phyloP scores from a whole-genome alignment of 2,113 vertebrate species.

The Melanerpes formicivorus region DNA sequence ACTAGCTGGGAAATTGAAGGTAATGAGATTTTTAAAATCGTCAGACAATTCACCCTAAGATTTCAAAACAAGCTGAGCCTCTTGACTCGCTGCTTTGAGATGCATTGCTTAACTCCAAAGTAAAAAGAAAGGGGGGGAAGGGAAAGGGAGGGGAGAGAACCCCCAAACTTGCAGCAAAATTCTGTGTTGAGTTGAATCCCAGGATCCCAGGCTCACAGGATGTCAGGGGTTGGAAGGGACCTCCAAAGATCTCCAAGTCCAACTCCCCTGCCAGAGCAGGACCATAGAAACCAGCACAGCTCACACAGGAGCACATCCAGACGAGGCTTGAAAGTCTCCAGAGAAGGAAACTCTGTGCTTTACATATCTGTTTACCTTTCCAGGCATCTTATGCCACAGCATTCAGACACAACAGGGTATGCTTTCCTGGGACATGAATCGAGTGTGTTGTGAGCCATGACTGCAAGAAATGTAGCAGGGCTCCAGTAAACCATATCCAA shows the following conservation, averaged over 20 bases:
- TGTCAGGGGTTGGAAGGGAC: no score
- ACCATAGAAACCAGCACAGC: no score
- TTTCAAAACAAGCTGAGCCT: background rate
- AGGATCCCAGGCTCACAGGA: no score
- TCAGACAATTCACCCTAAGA: background rate
- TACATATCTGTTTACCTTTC: slow-evolving; percentile 70
- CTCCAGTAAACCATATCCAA: slow-evolving; percentile 67
- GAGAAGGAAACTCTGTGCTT: slow-evolving; percentile 25
- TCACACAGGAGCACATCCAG: no score
- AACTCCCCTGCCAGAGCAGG: no score
- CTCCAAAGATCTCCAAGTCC: no score
- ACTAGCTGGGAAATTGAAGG: background rate
- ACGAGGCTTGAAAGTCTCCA: no score
- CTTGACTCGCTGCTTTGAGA: slow-evolving; percentile 8
- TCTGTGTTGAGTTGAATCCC: background rate
- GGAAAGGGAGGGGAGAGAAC: background rate
- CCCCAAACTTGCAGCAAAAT: background rate
- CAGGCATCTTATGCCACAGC: slow-evolving; percentile 53
- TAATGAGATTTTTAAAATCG: slow-evolving; percentile 14
- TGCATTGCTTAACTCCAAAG: background rate
- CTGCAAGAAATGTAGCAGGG: slow-evolving; percentile 68
- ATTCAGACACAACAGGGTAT: slow-evolving; percentile 75
- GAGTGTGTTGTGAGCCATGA: slow-evolving; percentile 69
- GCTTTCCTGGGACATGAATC: slow-evolving; percentile 72
- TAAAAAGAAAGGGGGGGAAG: background rate